Conservation (phyloP, 2,113 vertebrate species). For the Pseudopodoces humilis region DNA sequence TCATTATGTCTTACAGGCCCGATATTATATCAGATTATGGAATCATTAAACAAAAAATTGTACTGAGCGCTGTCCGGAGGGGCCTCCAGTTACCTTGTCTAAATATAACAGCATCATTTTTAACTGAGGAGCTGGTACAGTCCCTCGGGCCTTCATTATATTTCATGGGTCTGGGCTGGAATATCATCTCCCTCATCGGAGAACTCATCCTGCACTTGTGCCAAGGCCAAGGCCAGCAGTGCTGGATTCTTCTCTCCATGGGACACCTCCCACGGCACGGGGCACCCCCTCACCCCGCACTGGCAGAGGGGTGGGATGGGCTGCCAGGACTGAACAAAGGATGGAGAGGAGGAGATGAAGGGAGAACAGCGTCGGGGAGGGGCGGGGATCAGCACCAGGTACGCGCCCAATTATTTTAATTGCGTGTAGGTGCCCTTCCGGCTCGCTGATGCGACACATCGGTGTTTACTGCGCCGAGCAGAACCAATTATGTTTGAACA, state of each 20-base stretch:
- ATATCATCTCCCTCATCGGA: background rate
- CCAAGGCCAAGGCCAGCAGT: background rate
- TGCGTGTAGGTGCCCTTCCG: conserved; percentile 23
- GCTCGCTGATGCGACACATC: conserved; percentile 25
- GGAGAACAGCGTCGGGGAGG: rapidly evolving
- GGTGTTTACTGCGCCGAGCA: conserved; percentile 38
- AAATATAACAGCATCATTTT: conserved; percentile 70
- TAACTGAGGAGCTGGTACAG: background rate
- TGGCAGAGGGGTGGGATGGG: rapidly evolving
- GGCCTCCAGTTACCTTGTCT: conserved; percentile 64
- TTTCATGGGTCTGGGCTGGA: conserved; percentile 28
- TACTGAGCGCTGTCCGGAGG: conserved; percentile 45
- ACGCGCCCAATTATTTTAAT: conserved; percentile 39
- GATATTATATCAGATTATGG: conserved; percentile 68
- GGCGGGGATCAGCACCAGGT: background rate
- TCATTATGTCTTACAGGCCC: conserved; percentile 68
- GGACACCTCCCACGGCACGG: rapidly evolving
- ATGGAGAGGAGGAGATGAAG: background rate
- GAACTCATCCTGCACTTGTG: background rate
- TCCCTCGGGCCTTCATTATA: conserved; percentile 69
- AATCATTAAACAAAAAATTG: conserved; percentile 70
- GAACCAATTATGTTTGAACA: conserved; percentile 61
- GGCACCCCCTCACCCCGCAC: rapidly evolving
- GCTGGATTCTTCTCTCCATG: rapidly evolving
- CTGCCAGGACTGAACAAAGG: background rate